Evolutionary conservation across 2,113 vertebrate species (phyloP).

Genomic region (Thermophis baileyi): DNA sequence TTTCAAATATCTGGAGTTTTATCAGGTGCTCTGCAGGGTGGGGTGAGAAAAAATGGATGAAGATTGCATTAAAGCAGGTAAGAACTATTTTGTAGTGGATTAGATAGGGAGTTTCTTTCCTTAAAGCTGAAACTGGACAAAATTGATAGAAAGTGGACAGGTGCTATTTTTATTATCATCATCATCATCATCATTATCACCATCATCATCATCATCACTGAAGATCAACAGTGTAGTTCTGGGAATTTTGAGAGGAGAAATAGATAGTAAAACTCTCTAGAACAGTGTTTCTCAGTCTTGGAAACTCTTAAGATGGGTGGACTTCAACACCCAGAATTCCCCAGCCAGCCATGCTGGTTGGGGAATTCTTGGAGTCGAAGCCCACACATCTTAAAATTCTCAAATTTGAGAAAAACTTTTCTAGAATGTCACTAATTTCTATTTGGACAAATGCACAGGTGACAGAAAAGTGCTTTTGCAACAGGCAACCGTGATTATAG

Average conservation of each 20-base stretch:
- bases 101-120: background rate
- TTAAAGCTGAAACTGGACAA: background rate
- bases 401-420: background rate
- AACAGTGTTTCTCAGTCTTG: background rate
- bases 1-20: background rate
- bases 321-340: background rate
- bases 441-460: background rate
- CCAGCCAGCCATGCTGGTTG: too few species aligned
- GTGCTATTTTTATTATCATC: background rate
- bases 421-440: background rate
- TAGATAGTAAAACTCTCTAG: background rate
- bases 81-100: background rate
- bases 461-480: background rate
- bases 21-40: background rate
- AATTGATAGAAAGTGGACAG: background rate
- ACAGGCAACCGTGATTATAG: background rate
- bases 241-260: background rate
- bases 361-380: background rate
- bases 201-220: too few species aligned
- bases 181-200: background rate
- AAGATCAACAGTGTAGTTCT: background rate
- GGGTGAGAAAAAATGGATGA: background rate
- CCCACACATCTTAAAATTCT: background rate
- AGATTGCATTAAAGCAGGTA: background rate
- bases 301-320: background rate